A percentile compares a stretch with the other conserved stretches of the same genome.
These are phyloP conservation scores for Dolomedes plantarius DNA, from an alignment of 2,888 invertebrate species.

Conservation along the genomic window DNA sequence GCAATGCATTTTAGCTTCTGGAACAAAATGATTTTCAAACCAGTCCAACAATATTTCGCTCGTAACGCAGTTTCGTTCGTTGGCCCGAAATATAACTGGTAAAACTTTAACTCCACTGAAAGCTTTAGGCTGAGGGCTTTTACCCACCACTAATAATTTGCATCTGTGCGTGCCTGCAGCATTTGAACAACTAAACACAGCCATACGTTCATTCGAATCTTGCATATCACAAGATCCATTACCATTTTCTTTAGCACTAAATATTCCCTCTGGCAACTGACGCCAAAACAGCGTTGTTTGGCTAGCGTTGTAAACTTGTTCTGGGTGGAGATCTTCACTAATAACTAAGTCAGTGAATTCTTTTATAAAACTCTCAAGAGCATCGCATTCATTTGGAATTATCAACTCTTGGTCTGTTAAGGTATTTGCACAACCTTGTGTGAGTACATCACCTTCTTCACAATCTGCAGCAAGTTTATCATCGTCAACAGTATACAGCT, in stretches of 20 bases:
- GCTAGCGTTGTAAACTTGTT: neutral
- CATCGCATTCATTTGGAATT: neutral
- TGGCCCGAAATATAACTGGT: neutral
- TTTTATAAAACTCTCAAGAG: neutral
- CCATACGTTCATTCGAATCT: neutral
- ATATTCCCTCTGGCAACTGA: neutral
- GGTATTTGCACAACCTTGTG: too few relatives aligned
- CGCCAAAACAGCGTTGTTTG: neutral
- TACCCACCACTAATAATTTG: neutral
- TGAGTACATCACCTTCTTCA: too few relatives aligned
- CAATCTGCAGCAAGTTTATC: too few relatives aligned
- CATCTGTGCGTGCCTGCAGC: neutral
- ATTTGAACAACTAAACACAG: neutral
- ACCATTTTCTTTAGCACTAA: too few relatives aligned
- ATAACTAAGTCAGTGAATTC: neutral
- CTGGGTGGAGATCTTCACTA: neutral
- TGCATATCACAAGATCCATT: too few relatives aligned
- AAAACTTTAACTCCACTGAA: neutral
- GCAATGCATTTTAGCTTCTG: neutral
- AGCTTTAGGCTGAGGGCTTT: neutral
- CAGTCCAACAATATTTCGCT: neutral
- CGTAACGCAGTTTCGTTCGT: neutral
- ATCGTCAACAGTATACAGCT: neutral
- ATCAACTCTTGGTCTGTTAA: too few relatives aligned
- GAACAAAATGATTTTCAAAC: neutral